phyloP scores from a whole-genome alignment of 1,140 invertebrate genomes.

The Pissodes strobi region DNA sequence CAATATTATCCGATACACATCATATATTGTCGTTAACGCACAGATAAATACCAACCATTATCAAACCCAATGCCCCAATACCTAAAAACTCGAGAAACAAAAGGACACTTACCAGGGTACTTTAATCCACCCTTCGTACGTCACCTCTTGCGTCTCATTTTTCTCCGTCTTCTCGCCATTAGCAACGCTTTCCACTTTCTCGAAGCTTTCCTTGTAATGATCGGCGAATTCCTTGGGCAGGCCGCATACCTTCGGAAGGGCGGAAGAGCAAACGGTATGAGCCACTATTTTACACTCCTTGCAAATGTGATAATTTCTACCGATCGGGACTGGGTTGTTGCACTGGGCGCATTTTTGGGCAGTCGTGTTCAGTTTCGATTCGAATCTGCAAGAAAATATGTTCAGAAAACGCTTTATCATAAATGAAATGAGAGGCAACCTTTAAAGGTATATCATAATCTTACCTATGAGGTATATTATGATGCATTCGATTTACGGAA shows the following conservation, averaged over 20 bases:
- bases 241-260: slow-evolving; percentile 66
- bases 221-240: slow-evolving; percentile 64
- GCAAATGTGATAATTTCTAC: slow-evolving; percentile 66
- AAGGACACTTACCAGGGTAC: slow-evolving; percentile 64
- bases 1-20: no score
- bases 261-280: slow-evolving; percentile 64
- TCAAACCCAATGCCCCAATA: no score
- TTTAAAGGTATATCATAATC: no score
- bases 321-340: slow-evolving; percentile 66
- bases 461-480: slow-evolving; percentile 69
- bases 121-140: slow-evolving; percentile 69
- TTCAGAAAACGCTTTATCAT: no score
- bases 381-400: slow-evolving; percentile 58
- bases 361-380: slow-evolving; percentile 63
- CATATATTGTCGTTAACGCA: no score
- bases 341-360: slow-evolving; percentile 69
- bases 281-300: slow-evolving; percentile 67
- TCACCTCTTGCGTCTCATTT: slow-evolving; percentile 30
- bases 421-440: no score
- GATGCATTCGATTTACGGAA: slow-evolving; percentile 64
- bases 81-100: no score
- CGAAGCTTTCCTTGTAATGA: slow-evolving; percentile 60
- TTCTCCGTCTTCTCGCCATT: slow-evolving; percentile 17
- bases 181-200: slow-evolving; percentile 13
- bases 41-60: no score